Percentiles rank a stretch among this genome's conserved stretches.
phyloP scores from a whole-genome alignment of 2,797 vertebrate species.

The Chrysocyon brachyurus region DNA sequence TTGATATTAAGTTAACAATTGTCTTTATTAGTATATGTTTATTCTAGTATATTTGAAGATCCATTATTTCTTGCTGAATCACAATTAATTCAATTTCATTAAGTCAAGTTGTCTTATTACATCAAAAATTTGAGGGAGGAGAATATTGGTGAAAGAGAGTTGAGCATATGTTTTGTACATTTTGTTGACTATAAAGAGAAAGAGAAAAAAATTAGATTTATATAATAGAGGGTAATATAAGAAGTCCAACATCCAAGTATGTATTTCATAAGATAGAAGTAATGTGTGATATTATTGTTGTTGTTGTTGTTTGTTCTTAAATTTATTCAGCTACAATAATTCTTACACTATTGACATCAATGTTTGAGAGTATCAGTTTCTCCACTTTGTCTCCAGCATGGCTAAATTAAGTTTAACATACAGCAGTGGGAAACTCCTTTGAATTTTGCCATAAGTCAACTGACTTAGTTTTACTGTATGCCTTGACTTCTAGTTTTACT shows the following conservation, averaged over 20 bases:
- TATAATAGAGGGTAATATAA: neutral
- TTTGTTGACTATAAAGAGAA: neutral
- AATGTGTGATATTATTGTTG: neutral
- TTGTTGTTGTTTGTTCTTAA: conserved; percentile 21
- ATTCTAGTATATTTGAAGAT: neutral
- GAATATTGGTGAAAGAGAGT: neutral
- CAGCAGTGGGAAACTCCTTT: neutral
- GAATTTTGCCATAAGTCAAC: neutral
- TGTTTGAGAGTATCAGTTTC: neutral
- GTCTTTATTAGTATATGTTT: neutral
- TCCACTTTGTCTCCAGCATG: neutral
- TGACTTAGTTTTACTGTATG: neutral
- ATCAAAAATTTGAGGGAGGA: neutral
- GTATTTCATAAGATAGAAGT: neutral
- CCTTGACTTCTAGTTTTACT: neutral
- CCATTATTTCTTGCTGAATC: neutral
- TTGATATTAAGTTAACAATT: neutral
- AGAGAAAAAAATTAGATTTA: neutral
- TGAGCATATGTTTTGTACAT: neutral
- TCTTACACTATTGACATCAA: neutral
- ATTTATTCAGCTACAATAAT: neutral
- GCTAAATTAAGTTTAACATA: neutral
- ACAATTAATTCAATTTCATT: neutral
- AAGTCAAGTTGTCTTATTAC: neutral
- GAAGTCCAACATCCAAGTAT: neutral